Conservation (phyloP, 2,888 invertebrate genomes). For the Leptopilina drosophilae region DNA sequence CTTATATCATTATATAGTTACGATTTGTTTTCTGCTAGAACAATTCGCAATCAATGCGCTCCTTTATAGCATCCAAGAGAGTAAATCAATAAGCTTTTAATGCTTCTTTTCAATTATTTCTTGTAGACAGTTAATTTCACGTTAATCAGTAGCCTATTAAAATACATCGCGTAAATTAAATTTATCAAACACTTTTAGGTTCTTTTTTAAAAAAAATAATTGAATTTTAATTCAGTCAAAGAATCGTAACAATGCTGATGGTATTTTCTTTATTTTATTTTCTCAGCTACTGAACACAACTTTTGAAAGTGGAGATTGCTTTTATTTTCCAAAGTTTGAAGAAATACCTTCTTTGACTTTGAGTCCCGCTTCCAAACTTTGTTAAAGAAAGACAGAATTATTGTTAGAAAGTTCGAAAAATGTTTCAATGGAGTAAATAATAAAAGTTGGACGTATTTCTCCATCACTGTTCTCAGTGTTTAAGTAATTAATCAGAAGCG, state of each 20-base stretch:
- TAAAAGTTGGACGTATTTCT: background rate
- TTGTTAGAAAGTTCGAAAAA: constrained; percentile 16
- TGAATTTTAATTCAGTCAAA: background rate
- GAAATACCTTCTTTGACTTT: constrained; percentile 22
- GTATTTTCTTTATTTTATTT: background rate
- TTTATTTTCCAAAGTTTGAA: constrained; percentile 1
- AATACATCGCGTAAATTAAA: no score
- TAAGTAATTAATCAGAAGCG: background rate
- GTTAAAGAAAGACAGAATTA: constrained; percentile 6
- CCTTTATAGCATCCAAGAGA: no score
- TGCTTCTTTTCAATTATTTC: no score
- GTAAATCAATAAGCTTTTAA: no score
- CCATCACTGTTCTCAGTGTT: background rate
- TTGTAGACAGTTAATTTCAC: no score
- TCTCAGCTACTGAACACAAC: background rate
- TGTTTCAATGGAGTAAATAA: constrained; percentile 20
- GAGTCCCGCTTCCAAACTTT: constrained; percentile 6
- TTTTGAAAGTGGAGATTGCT: constrained; percentile 18
- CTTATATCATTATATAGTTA: no score
- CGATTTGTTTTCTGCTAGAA: no score
- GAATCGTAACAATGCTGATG: background rate
- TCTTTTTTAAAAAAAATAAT: no score
- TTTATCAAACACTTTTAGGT: no score
- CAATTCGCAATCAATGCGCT: no score
- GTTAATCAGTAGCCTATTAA: no score